Evolutionary conservation across 2,113 vertebrate species (phyloP).

Genomic region (Odocoileus virginianus): DNA sequence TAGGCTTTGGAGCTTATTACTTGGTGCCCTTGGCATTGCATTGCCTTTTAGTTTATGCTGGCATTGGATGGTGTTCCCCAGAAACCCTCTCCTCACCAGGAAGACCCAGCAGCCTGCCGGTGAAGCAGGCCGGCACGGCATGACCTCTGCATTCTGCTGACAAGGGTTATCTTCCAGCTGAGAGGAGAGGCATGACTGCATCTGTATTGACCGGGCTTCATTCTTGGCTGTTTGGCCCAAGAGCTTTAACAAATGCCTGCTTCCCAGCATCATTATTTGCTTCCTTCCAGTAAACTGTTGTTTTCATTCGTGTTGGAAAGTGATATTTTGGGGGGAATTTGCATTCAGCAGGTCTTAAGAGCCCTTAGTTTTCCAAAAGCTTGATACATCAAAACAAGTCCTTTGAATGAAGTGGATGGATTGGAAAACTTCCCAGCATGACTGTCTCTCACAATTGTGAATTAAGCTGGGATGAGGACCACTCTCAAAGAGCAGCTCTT

Average conservation of each 20-base stretch:
- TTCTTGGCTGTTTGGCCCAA: not conserved
- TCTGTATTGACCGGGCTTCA: not conserved
- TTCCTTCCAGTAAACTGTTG: not conserved
- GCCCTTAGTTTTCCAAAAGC: not conserved
- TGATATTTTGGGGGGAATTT: not conserved
- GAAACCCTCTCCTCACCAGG: not conserved
- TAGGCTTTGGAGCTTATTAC: not conserved
- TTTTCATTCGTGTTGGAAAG: not conserved
- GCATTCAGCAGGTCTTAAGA: not conserved
- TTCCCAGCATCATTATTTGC: not conserved
- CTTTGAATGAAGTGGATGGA: not conserved
- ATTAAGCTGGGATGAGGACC: not conserved
- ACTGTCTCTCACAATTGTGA: not conserved
- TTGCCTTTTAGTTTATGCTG: not conserved
- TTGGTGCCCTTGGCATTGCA: not conserved
- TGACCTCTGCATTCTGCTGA: not conserved
- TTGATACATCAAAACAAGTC: not conserved
- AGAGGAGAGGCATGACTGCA: not conserved
- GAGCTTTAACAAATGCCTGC: not conserved
- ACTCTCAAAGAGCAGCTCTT: not conserved
- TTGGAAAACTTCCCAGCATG: not conserved
- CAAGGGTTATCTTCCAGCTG: not conserved
- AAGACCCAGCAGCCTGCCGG: not conserved
- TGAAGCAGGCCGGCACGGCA: not conserved
- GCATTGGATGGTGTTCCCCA: too few species aligned